These are phyloP conservation scores for Garra rufa DNA, from an alignment of 2,113 vertebrate genomes.

Conservation along the genomic window DNA sequence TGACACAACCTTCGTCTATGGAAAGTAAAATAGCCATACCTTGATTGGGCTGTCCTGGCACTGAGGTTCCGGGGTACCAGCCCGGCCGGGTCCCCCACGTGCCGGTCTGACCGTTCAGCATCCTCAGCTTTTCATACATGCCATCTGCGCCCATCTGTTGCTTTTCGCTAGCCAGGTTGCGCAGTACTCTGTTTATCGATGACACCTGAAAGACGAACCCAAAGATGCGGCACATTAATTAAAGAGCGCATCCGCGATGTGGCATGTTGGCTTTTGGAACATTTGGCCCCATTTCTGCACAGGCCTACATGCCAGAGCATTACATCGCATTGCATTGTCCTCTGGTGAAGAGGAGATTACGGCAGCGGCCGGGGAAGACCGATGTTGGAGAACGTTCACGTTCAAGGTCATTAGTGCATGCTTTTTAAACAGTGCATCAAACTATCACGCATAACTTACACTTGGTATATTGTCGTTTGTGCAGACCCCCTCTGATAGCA, in stretches of 20 bases:
- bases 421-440: not conserved
- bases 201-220: slow-evolving; percentile 89
- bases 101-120: slow-evolving; percentile 93
- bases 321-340: slow-evolving; percentile 24
- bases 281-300: slow-evolving; percentile 37
- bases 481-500: slow-evolving; percentile 97
- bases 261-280: slow-evolving; percentile 35
- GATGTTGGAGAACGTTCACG: not conserved
- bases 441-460: slow-evolving; percentile 80
- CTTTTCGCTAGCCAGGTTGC: slow-evolving; percentile 99
- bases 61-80: slow-evolving; percentile 92
- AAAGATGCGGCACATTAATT: slow-evolving; percentile 60
- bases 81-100: slow-evolving; percentile 93
- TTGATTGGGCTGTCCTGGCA: slow-evolving; percentile 86
- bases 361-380: not conserved
- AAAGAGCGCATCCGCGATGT: slow-evolving; percentile 36
- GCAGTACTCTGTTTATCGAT: slow-evolving; percentile 98
- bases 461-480: slow-evolving; percentile 99
- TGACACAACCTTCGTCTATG: not conserved
- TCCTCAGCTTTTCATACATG: slow-evolving; percentile 99
- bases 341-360: slow-evolving; percentile 30
- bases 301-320: slow-evolving; percentile 37
- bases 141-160: slow-evolving; percentile 97
- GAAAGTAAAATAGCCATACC: slow-evolving; percentile 76
- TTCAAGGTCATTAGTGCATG: slow-evolving; percentile 11